A percentile compares a stretch with the other conserved stretches of the same genome.
phyloP scores from a whole-genome alignment of 2,888 invertebrate genomes.

The Monopis laevigella region DNA sequence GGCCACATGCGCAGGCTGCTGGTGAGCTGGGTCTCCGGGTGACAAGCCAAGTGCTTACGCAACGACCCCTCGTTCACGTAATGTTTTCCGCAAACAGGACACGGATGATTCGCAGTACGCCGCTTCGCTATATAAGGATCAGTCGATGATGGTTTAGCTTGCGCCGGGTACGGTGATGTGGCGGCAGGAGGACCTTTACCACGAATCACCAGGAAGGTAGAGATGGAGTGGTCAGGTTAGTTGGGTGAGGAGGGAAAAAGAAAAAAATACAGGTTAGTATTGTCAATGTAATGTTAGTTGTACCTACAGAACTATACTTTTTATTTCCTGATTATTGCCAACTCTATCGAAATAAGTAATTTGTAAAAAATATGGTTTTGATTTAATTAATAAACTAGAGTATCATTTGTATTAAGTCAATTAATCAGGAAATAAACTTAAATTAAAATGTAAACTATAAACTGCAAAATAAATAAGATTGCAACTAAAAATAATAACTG shows the following conservation, averaged over 20 bases:
- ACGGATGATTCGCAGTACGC: slow-evolving; percentile 93
- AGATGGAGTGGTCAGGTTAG: slow-evolving; percentile 42
- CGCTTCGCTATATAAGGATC: slow-evolving; percentile 92
- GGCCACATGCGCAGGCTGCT: slow-evolving; percentile 95
- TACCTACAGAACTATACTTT: no score
- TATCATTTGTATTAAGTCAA: no score
- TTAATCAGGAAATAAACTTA: slow-evolving; percentile 1
- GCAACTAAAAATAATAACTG: neutral
- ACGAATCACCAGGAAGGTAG: slow-evolving; percentile 51
- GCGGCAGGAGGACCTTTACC: slow-evolving; percentile 68
- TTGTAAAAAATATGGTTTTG: no score
- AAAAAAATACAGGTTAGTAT: slow-evolving; percentile 43
- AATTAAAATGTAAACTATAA: neutral
- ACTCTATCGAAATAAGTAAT: no score
- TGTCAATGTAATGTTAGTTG: no score
- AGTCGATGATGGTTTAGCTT: slow-evolving; percentile 64
- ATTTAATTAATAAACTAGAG: no score
- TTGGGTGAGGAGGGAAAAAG: slow-evolving; percentile 42
- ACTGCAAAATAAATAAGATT: neutral
- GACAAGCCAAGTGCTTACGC: slow-evolving; percentile 92
- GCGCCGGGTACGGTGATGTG: slow-evolving; percentile 67
- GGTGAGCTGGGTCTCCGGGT: slow-evolving; percentile 90
- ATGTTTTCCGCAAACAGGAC: slow-evolving; percentile 94
- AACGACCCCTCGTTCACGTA: slow-evolving; percentile 94
- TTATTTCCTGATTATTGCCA: no score